Evolutionary conservation across 2,113 vertebrate species (phyloP).

Genomic region (Cepphus grylle): DNA sequence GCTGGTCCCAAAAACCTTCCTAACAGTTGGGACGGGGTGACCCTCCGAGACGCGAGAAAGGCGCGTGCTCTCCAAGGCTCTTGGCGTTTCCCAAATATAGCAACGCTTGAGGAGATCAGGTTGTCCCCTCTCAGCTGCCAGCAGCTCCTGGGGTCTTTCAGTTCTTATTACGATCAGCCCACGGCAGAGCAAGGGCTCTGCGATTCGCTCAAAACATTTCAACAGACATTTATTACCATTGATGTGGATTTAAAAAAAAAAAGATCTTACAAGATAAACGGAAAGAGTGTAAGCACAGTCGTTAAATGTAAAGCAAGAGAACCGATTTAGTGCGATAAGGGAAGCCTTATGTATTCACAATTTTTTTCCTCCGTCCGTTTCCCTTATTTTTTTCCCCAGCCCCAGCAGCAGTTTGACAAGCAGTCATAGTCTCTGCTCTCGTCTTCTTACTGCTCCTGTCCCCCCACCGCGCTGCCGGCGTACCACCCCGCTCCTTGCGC

Average conservation of each 20-base stretch:
- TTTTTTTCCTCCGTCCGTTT: not conserved
- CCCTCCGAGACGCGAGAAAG: not conserved
- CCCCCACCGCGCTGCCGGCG: not conserved
- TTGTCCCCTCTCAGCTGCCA: not conserved
- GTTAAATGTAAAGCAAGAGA: not conserved
- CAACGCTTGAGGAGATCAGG: not conserved
- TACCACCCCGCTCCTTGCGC: not conserved
- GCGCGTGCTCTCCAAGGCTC: not conserved
- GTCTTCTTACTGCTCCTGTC: not conserved
- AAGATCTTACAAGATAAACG: not conserved
- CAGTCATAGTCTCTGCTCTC: not conserved
- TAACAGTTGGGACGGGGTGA: not conserved
- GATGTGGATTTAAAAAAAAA: not conserved
- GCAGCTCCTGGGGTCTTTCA: not conserved
- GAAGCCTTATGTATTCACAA: not conserved
- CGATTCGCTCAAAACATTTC: not conserved
- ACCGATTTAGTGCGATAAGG: accelerated
- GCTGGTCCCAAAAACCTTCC: not conserved
- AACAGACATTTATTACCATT: not conserved
- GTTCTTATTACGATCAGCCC: not conserved
- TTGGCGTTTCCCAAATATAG: not conserved
- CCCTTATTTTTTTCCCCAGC: not conserved
- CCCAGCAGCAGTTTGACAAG: not conserved
- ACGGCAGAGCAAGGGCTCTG: not conserved
- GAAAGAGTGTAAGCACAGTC: not conserved